These are phyloP conservation scores for Cantharis nigra DNA, from an alignment of 2,888 invertebrate species.

Conservation along the genomic window DNA sequence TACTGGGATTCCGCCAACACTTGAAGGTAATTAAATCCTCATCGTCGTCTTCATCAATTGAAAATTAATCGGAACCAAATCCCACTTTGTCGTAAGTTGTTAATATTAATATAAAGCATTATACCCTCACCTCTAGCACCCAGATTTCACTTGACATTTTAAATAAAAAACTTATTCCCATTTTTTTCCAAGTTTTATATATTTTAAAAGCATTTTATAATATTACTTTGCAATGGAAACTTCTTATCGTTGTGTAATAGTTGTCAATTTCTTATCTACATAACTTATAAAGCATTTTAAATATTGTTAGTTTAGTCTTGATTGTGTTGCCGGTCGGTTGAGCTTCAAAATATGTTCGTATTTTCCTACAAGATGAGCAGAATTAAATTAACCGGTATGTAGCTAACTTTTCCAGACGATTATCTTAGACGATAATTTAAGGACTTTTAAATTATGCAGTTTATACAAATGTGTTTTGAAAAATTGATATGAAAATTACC, in stretches of 20 bases:
- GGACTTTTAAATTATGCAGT: too few species aligned
- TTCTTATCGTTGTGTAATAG: neutral
- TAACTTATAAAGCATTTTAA: neutral
- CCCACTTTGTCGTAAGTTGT: neutral
- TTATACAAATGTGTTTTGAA: too few species aligned
- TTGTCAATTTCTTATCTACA: neutral
- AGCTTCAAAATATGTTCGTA: neutral
- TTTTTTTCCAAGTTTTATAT: too few species aligned
- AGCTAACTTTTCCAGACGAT: too few species aligned
- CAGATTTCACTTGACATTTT: neutral
- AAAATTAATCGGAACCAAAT: neutral
- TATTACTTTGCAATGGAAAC: too few species aligned
- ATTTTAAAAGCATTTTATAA: too few species aligned
- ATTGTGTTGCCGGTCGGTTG: neutral
- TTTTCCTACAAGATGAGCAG: neutral
- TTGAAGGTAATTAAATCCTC: neutral
- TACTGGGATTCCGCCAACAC: neutral
- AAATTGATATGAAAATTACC: too few species aligned
- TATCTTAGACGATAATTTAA: too few species aligned
- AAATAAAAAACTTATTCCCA: neutral
- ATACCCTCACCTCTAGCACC: neutral
- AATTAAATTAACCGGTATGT: neutral
- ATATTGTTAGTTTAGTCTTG: neutral
- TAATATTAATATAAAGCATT: neutral
- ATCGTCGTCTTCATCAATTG: neutral